Percentiles rank a stretch among this genome's conserved stretches.
Evolutionary conservation across 2,888 invertebrate species (phyloP).

Genomic region (Ptilodon capucinus): DNA sequence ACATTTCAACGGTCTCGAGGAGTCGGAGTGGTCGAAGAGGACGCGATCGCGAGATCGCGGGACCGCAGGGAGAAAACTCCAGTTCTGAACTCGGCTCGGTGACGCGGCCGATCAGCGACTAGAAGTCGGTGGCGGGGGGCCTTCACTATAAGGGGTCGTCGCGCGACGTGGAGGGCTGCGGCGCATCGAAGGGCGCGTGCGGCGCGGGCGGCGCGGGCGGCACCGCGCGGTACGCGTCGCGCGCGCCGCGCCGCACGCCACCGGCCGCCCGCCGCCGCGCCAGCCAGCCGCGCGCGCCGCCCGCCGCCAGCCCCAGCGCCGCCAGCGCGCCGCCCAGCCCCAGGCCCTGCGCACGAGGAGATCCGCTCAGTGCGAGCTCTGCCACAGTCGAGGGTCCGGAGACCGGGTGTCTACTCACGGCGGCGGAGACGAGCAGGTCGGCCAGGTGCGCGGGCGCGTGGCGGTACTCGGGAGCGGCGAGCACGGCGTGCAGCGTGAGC

Average conservation of each 20-base stretch:
- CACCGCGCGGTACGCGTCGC: constrained; percentile 4
- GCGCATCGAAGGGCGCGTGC: constrained; percentile 17
- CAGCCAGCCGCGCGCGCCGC: constrained; percentile 8
- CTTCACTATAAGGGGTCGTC: constrained; percentile 70
- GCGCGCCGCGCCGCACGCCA: constrained; percentile 12
- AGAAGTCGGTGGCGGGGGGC: constrained; percentile 45
- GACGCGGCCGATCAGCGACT: constrained; percentile 15
- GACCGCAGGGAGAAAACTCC: background rate
- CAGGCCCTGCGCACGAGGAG: constrained; percentile 40
- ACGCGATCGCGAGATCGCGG: too few species aligned
- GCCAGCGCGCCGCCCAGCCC: constrained; percentile 37
- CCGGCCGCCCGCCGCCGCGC: constrained; percentile 5
- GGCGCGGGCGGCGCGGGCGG: constrained; percentile 8
- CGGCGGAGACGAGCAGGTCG: background rate
- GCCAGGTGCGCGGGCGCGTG: constrained; percentile 28
- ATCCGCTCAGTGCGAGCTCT: too few species aligned
- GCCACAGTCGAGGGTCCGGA: too few species aligned
- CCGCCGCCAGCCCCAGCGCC: constrained; percentile 7
- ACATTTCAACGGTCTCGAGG: too few species aligned
- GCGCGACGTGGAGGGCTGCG: constrained; percentile 41
- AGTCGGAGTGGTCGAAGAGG: too few species aligned
- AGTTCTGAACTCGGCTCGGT: constrained; percentile 6
- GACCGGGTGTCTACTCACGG: too few species aligned
- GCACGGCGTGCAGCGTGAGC: constrained; percentile 52
- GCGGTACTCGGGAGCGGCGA: constrained; percentile 42